Conservation (phyloP, 2,888 invertebrate species). For the Geophilus truncorum region DNA sequence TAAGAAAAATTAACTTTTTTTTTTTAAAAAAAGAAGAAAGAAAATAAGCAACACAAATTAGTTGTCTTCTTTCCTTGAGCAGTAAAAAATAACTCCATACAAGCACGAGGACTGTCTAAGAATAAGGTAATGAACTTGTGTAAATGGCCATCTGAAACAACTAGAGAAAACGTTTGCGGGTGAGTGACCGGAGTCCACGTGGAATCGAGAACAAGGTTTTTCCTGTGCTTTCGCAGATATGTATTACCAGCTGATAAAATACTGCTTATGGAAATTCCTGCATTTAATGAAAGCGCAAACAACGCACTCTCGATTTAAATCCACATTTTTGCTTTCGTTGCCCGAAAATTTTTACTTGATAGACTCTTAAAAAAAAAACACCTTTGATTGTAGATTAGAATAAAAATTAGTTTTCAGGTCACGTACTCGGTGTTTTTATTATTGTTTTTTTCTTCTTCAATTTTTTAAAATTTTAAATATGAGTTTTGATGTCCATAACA, state of each 20-base stretch:
- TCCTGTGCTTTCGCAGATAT: neutral
- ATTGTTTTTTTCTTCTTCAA: neutral
- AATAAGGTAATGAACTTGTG: conserved; percentile 1
- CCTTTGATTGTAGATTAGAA: neutral
- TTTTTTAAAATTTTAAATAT: neutral
- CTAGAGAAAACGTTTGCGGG: neutral
- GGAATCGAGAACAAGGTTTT: conserved; percentile 5
- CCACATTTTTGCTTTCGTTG: neutral
- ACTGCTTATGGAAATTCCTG: neutral
- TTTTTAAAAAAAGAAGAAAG: neutral
- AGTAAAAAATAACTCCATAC: neutral
- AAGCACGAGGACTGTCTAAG: too few species aligned
- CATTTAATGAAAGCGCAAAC: neutral
- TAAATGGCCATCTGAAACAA: neutral
- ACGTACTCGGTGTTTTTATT: neutral
- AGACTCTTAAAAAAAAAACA: neutral
- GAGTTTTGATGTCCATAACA: neutral
- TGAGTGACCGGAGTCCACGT: neutral
- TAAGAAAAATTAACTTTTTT: neutral
- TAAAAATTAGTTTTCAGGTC: neutral
- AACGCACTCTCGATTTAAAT: neutral
- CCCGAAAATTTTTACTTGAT: neutral
- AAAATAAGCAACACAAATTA: neutral
- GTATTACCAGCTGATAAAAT: neutral
- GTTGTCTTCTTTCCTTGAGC: neutral